phyloP scores from a whole-genome alignment of 1,140 invertebrate species.

The Drosophila sucinea region DNA sequence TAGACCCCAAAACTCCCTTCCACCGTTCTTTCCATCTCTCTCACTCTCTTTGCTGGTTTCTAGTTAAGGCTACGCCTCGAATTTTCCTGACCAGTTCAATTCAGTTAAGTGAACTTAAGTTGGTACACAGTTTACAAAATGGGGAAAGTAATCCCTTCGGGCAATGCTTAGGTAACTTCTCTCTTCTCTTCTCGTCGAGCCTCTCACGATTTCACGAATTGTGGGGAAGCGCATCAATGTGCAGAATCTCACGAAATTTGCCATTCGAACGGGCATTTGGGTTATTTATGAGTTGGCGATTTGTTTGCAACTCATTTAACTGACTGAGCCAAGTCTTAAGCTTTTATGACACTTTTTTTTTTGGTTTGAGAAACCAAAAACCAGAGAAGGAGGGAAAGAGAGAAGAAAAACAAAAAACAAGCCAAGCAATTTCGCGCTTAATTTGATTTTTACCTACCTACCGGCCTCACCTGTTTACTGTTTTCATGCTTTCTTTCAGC shows the following conservation, averaged over 20 bases:
- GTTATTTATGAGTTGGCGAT: constrained; percentile 75
- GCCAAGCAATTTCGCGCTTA: constrained; percentile 62
- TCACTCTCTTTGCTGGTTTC: constrained; percentile 12
- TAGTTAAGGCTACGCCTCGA: constrained; percentile 51
- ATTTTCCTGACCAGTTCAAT: constrained; percentile 32
- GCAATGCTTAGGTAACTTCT: constrained; percentile 73
- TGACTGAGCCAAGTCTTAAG: constrained; percentile 43
- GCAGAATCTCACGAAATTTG: constrained; percentile 78
- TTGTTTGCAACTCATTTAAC: constrained; percentile 72
- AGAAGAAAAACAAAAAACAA: constrained; percentile 18
- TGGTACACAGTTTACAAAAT: neutral
- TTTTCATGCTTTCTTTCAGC: constrained; percentile 11
- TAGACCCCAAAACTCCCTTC: neutral
- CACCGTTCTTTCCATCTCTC: neutral
- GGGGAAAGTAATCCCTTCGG: constrained; percentile 22
- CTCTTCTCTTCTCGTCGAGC: constrained; percentile 17
- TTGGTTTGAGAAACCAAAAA: constrained; percentile 22
- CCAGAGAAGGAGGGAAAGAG: constrained; percentile 3
- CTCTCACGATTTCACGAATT: constrained; percentile 75
- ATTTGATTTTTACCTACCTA: constrained; percentile 45
- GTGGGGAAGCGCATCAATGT: constrained; percentile 67
- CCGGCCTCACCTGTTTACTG: constrained; percentile 8
- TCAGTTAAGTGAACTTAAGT: neutral
- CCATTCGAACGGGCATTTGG: constrained; percentile 74
- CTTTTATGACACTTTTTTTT: constrained; percentile 72